Evolutionary conservation across 2,888 invertebrate species (phyloP), one percentile per base, ranked within the genome.

Genomic region (Copidosoma aretas): DNA sequence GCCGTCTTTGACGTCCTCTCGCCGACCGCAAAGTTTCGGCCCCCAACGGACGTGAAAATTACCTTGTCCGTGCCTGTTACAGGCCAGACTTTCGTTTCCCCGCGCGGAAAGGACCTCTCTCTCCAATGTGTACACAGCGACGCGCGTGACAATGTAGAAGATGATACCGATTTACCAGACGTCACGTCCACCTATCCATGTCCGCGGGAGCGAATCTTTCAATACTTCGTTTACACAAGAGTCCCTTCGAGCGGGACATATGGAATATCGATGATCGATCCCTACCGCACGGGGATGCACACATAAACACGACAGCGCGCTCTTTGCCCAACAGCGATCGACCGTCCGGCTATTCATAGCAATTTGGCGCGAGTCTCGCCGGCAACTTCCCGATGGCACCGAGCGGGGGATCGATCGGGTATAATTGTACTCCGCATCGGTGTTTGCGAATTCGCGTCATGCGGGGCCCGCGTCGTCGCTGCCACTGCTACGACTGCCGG

Each of bases 311-410:
- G 68, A 32, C 67, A n/a, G 67, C 60, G 56, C 43, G 60, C 77
- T 77, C 78, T 21, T 79, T 79, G 75, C 76, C 76, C n/a, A n/a
- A n/a, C n/a, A 76, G 67, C 71, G 76, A 79, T 79, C 78, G 79
- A 82, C 43, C 15, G 3, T 15, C 12, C 15, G 75, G 73, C 78
- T 82, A 80, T 81, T 81, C 80, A 81, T 81, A 81, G 79, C 78
- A 78, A 82, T 81, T 82, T 81, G 81, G 81, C 82, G 74, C 74
- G 75, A 65, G 77, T 77, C 68, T 32, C 32, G 32, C 32, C 32
- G 8, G 60, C 67, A 68, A 66, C 68, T 78, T 80, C 80, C 73
- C n/a, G n/a, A n/a, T 76, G 76, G 81, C 79, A 79, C 62, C 75
- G 67, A 64, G 67, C n/a, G n/a, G n/a, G n/a, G n/a, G n/a, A n/a